Conservation (phyloP, 2,888 invertebrate species). For the Polydrusus pterygomalis region DNA sequence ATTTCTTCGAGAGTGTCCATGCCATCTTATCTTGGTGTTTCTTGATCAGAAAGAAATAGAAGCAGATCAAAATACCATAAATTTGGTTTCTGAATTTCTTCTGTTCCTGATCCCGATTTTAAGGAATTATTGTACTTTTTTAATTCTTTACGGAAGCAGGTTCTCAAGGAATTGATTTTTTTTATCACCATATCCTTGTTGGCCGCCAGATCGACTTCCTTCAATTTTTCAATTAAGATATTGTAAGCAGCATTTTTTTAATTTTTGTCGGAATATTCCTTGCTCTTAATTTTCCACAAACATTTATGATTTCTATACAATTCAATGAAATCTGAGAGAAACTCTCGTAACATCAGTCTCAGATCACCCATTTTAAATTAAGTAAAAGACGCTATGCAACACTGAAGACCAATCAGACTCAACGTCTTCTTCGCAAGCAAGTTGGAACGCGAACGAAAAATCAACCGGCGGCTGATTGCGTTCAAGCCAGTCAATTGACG, state of each 20-base stretch:
- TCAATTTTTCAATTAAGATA: constrained; percentile 43
- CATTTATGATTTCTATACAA: constrained; percentile 40
- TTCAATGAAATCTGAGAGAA: constrained; percentile 39
- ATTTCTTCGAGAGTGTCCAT: not conserved
- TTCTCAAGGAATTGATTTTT: constrained; percentile 39
- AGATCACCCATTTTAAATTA: constrained; percentile 34
- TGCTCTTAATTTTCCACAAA: constrained; percentile 44
- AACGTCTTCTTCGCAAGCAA: not conserved
- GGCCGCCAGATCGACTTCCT: constrained; percentile 34
- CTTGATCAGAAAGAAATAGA: constrained; percentile 46
- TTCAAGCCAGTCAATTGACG: not conserved
- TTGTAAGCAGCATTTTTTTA: constrained; percentile 42
- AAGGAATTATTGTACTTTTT: constrained; percentile 44
- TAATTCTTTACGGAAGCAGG: constrained; percentile 41
- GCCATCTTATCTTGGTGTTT: constrained; percentile 13
- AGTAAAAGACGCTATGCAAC: not conserved
- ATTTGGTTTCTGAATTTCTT: constrained; percentile 57
- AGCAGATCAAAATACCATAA: constrained; percentile 58
- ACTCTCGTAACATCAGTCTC: constrained; percentile 34
- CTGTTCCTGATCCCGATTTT: constrained; percentile 42
- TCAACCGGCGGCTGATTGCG: not conserved
- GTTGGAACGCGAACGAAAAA: not conserved
- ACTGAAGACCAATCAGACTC: not conserved
- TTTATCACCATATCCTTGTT: constrained; percentile 38
- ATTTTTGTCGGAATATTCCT: constrained; percentile 28